These are phyloP conservation scores for Drosophila funebris DNA, from an alignment of 1,140 invertebrate genomes.

Conservation along the genomic window DNA sequence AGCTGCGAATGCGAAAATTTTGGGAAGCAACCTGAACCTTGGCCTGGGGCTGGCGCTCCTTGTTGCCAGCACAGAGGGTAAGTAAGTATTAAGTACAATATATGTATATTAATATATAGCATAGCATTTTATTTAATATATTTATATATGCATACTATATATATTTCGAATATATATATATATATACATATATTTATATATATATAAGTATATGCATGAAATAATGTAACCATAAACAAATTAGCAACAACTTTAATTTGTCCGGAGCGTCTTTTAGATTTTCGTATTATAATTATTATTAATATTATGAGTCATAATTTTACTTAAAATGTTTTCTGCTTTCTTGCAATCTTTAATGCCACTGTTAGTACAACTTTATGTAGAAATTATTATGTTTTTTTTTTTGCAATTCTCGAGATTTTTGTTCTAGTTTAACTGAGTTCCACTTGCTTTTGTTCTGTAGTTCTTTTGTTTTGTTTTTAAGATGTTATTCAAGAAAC, in stretches of 20 bases:
- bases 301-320: conserved; percentile 69
- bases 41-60: conserved; percentile 59
- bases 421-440: conserved; percentile 71
- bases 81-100: conserved; percentile 44
- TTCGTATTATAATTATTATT: conserved; percentile 35
- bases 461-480: conserved; percentile 24
- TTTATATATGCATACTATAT: too few species aligned
- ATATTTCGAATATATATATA: conserved; percentile 38
- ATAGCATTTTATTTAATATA: conserved; percentile 38
- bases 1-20: conserved; percentile 61
- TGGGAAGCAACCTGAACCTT: conserved; percentile 64
- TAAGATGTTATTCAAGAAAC: conserved; percentile 39
- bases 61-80: conserved; percentile 61
- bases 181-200: conserved; percentile 48
- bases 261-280: conserved; percentile 71
- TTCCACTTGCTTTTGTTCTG: conserved; percentile 24
- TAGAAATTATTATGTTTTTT: conserved; percentile 62
- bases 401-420: conserved; percentile 65
- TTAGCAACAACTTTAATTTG: conserved; percentile 79
- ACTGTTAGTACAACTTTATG: conserved; percentile 34
- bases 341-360: background rate
- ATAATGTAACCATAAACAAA: conserved; percentile 83
- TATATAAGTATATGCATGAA: conserved; percentile 69
- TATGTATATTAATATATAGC: conserved; percentile 44
- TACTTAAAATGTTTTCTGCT: conserved; percentile 59